Conservation (phyloP, 2,113 vertebrate species). For the Meleagris gallopavo region DNA sequence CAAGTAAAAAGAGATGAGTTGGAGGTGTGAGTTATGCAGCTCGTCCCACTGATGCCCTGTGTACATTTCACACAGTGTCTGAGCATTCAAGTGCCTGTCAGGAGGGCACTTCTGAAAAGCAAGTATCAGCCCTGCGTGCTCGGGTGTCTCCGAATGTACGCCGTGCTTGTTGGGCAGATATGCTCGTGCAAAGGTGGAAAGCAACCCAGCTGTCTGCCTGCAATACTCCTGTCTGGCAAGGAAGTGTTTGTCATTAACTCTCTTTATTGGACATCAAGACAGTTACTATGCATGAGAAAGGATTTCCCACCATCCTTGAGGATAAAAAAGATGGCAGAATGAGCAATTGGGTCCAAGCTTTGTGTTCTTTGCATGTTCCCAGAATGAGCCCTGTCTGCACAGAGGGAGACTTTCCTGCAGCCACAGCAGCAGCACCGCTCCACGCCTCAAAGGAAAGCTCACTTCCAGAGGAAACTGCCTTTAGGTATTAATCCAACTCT, state of each 20-base stretch:
- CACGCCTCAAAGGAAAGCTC: not conserved
- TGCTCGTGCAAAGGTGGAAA: not conserved
- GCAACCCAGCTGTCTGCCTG: not conserved
- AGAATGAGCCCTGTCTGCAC: too few relatives aligned
- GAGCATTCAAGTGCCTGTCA: not conserved
- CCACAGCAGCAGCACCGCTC: too few relatives aligned
- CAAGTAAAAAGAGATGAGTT: not conserved
- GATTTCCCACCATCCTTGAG: not conserved
- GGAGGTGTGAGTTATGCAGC: not conserved
- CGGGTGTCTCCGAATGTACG: constrained; percentile 4
- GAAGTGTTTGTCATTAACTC: not conserved
- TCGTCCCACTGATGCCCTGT: not conserved
- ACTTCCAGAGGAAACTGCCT: not conserved
- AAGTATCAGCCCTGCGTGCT: not conserved
- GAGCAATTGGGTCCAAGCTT: too few relatives aligned
- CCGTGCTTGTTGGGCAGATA: not conserved
- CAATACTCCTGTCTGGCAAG: not conserved
- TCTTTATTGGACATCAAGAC: not conserved
- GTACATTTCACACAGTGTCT: not conserved
- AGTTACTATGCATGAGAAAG: not conserved
- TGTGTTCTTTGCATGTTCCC: accelerated
- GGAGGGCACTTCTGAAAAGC: not conserved
- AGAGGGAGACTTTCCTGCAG: not conserved
- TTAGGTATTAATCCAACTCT: not conserved
- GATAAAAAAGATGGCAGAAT: not conserved